phyloP scores from a whole-genome alignment of 2,113 vertebrate genomes.

The Toxotes jaculatrix region DNA sequence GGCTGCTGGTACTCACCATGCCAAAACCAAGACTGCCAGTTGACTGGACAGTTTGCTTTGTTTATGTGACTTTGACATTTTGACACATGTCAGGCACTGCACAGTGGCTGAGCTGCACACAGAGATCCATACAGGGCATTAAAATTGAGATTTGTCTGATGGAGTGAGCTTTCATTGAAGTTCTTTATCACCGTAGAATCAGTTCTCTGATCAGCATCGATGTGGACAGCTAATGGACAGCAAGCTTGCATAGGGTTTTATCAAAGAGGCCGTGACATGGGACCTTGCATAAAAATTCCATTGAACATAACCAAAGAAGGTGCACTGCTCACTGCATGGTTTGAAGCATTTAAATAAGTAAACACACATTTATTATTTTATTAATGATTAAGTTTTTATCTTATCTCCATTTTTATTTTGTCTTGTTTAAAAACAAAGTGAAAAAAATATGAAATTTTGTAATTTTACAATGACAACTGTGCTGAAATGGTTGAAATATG shows the following conservation, averaged over 20 bases:
- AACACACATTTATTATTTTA: background rate
- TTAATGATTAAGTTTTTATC: background rate
- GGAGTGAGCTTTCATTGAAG: conserved; percentile 13
- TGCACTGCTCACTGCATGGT: background rate
- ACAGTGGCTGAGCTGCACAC: background rate
- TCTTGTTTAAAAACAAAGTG: too few species aligned
- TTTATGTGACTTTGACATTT: conserved; percentile 29
- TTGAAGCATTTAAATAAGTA: background rate
- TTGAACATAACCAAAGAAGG: background rate
- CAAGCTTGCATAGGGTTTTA: conserved; percentile 8
- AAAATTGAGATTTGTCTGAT: conserved; percentile 8
- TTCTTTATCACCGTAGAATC: background rate
- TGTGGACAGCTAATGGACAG: background rate
- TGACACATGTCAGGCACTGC: conserved; percentile 12
- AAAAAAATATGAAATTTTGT: too few species aligned
- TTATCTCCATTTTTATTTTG: background rate
- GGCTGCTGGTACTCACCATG: background rate
- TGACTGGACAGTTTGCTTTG: conserved; percentile 1
- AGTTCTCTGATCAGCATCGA: conserved; percentile 14
- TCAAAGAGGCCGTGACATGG: conserved; percentile 1
- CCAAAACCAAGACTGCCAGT: background rate
- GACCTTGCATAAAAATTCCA: background rate
- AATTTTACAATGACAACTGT: too few species aligned
- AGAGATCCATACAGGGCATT: background rate
- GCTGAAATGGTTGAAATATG: too few species aligned